Base-by-base conservation (phyloP, 1,140 invertebrate species). In the Tribolium madens region DNA sequence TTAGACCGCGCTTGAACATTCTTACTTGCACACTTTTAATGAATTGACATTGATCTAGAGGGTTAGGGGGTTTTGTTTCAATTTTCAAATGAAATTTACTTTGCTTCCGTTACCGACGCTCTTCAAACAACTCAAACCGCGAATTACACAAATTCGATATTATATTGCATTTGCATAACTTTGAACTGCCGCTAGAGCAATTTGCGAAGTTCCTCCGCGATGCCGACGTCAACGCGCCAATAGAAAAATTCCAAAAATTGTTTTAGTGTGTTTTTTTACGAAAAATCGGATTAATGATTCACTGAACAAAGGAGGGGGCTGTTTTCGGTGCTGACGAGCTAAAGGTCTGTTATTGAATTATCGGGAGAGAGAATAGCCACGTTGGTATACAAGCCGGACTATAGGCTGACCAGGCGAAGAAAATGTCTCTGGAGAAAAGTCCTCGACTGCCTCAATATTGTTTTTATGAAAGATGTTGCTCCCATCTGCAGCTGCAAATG, bases 21-120 rank as follows among this genome's bases (percentile, higher is more conserved):
- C 78, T 79, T 82, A 81, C 73, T 76, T 76, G 76, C 76, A 78
- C 76, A 78, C 42, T 76, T 76, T 81, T 84, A 84, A 84, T 84
- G 83, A 85, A 85, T 85, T 84, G 84, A 85, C 84, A 85, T 83
- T 81, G 84, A 85, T 85, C 83, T 81, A 71, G 79, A 81, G 80
- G 79, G 77, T 81, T 82, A 80, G 77, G 71, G 74, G 64, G 77
- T 80, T 84, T 83, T 83, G 79, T 83, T 84, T 85, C 78, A 82
- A 71, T 80, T 76, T 80, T 80, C 77, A 83, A 84, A 83, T 84
- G 60, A 75, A 80, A 79, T 82, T 81, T 78, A 60, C 33, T 17
- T 33, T 33, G 57, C 57, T 64, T 64, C 21, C 57, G 57, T 26
- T 33, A 64, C 57, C 48, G 53, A 60, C 33, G 48, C 70, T 72